Evolutionary conservation across 2,888 invertebrate species (phyloP), one percentile per base, ranked within the genome.

Genomic region (Opisthograptis luteolata): DNA sequence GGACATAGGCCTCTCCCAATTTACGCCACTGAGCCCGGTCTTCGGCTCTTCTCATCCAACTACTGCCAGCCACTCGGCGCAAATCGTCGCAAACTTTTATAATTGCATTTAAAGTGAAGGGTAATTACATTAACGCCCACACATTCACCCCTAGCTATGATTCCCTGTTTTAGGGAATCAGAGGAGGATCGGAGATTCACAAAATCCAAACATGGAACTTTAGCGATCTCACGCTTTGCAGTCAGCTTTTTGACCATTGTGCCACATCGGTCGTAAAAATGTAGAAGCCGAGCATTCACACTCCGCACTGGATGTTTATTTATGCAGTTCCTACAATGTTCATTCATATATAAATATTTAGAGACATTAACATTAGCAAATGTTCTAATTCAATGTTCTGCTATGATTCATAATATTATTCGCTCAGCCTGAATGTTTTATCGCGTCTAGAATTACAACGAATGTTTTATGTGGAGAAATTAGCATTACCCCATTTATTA

Each of bases 31-130:
- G n/a, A n/a, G n/a, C n/a, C n/a, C n/a, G n/a, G n/a, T n/a, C n/a
- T n/a, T n/a, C n/a, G n/a, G n/a, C n/a, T n/a, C n/a, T n/a, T n/a
- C n/a, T n/a, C n/a, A n/a, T n/a, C n/a, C n/a, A n/a, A n/a, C n/a
- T n/a, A n/a, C n/a, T n/a, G n/a, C n/a, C n/a, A n/a, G n/a, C n/a
- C n/a, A n/a, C n/a, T n/a, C n/a, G n/a, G n/a, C n/a, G n/a, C n/a
- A n/a, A n/a, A 24, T 46, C 55, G 61, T 44, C 24, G 27, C 37
- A 37, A 62, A 64, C 60, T 55, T 66, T 64, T 72, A 69, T 48
- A 64, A 70, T 51, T 51, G 40, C 50, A 51, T 51, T 51, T 30
- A n/a, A 51, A 35, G 50, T 44, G 35, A n/a, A 10, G 3, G 13
- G 30, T 17, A 24, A 32, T 44, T 32, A n/a, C n/a, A n/a, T n/a